Base-by-base conservation (phyloP, 2,113 vertebrate genomes). In the Pituophis catenifer region DNA sequence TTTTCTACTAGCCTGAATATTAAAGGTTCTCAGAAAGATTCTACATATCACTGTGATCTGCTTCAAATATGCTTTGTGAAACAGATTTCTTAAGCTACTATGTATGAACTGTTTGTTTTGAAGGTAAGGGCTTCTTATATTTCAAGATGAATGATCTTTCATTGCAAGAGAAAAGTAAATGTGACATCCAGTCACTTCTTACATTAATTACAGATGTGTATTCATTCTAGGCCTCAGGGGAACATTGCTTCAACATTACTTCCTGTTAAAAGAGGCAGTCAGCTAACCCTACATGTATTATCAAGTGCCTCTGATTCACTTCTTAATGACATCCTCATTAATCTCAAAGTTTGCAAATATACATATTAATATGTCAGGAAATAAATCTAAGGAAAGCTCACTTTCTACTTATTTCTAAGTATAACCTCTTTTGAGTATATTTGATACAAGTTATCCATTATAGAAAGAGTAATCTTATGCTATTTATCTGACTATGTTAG, bases 61-160 rank as follows among this genome's bases (percentile, higher is more conserved):
- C 33, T 91, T 91, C 0, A 50, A 0, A 89, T 38, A 1, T n/a
- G 10, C 26, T n/a, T 55, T 81, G 8, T n/a, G 62, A 81, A 3
- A 24, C 23, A 0, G 9, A 0, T 0, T 89, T 91, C 89, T 38
- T 7, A 8, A 13, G 90, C 4, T 91, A 6, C 23, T 85, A 85
- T 0, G 81, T 58, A 86, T 48, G 2, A 94, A 92, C 0, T 85
- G 29, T 11, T 33, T 91, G 23, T 2, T 48, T 8, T 8, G 0
- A 91, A 24, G 17, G 24, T 29, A 93, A 89, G 15, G 81, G 12
- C 29, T 50, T 85, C 94, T 93, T 53, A 50, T 92, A 57, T 48
- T 8, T 62, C 38, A 95, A 94, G 53, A 95, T 57, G 89, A 95
- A 94, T 6, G 88, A 86, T 89, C 58, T 94, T 93, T 94, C 89